Evolutionary conservation across 2,113 vertebrate species (phyloP).

Genomic region (Lampris megalopsis): DNA sequence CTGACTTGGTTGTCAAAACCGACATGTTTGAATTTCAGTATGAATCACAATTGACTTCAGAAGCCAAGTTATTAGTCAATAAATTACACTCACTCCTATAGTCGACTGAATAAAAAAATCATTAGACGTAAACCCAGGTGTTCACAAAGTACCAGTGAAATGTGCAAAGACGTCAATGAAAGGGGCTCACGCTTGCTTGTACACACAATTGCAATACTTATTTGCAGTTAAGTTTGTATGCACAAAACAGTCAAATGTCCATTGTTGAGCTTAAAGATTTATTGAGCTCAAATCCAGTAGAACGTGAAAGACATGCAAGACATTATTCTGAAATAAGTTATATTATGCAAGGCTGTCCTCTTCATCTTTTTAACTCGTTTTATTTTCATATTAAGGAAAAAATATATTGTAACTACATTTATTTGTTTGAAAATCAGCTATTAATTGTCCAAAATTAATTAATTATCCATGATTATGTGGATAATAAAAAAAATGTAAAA

Average conservation of each 20-base stretch:
- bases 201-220: neutral
- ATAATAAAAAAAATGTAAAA: too few species aligned
- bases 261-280: too few species aligned
- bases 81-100: constrained; percentile 58
- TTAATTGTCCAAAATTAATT: too few species aligned
- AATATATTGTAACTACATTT: too few species aligned
- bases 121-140: constrained; percentile 35
- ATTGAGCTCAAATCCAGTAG: too few species aligned
- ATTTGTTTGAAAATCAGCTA: too few species aligned
- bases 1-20: constrained; percentile 56
- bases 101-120: constrained; percentile 51
- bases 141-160: constrained; percentile 36
- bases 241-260: too few species aligned
- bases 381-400: neutral
- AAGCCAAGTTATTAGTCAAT: constrained; percentile 58
- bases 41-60: constrained; percentile 66
- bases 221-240: neutral
- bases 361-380: neutral
- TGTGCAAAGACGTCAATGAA: constrained; percentile 23
- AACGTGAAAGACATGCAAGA: too few species aligned
- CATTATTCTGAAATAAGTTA: too few species aligned
- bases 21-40: constrained; percentile 55
- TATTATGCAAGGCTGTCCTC: too few species aligned
- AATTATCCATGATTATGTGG: too few species aligned
- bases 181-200: neutral